A percentile compares a stretch with the other conserved stretches of the same genome.
Conservation (phyloP, 2,797 vertebrate genomes). For the Heterohyrax brucei region DNA sequence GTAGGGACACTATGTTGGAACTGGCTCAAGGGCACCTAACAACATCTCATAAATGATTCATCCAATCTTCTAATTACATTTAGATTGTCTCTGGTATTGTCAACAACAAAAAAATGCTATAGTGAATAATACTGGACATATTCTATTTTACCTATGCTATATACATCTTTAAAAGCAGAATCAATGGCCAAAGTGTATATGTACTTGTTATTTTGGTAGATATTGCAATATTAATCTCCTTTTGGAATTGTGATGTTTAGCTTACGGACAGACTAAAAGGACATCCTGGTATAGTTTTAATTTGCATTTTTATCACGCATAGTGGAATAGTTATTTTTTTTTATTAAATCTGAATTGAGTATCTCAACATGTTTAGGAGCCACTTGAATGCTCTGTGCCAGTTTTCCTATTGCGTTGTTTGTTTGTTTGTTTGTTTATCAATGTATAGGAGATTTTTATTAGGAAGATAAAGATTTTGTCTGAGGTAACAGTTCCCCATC, state of each 20-base stretch:
- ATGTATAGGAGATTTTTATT: conserved; percentile 19
- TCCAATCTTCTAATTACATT: not conserved
- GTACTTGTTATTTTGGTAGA: conserved; percentile 35
- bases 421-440: conserved; percentile 6
- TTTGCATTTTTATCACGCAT: conserved; percentile 41
- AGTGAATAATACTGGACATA: not conserved
- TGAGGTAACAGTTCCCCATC: conserved; percentile 21
- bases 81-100: not conserved
- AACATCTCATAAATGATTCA: not conserved
- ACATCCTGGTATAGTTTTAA: conserved; percentile 2
- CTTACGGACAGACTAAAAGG: conserved; percentile 39
- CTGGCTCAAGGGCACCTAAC: too few species aligned
- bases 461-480: conserved; percentile 28
- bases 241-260: conserved; percentile 38
- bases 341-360: conserved; percentile 19
- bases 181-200: not conserved
- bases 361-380: conserved; percentile 43
- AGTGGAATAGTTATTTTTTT: conserved; percentile 54
- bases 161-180: not conserved
- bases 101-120: not conserved
- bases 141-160: not conserved
- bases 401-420: not conserved
- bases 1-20: too few species aligned
- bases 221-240: conserved; percentile 16
- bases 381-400: not conserved